Evolutionary conservation across 1,140 invertebrate species (phyloP), one percentile per base, ranked within the genome.

Genomic region (Hypsibius dujardini): DNA sequence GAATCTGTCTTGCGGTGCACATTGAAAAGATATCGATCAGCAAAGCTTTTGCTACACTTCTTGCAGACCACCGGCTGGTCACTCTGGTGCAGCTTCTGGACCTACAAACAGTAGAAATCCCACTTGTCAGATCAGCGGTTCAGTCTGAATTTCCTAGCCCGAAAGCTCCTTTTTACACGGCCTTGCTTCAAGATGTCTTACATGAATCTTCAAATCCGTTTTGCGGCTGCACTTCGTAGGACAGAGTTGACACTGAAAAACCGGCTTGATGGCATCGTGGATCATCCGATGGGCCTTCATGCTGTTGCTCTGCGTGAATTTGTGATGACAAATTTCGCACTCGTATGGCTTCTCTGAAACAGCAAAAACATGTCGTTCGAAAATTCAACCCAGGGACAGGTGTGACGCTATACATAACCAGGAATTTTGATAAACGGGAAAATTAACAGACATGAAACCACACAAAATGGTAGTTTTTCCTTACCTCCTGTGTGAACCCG

Each of bases 241-340:
- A 80, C 94, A 98, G 2, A 95, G 82, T 76, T 92, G 89, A 79
- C 94, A 98, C 73, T 92, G 88, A 80, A 90, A 98, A 56, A 96
- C 86, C 1, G 94, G 94, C 77, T 96, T 96, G 75, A 94, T 90
- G 1, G 90, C 84, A 77, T 90, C 92, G 77, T 97, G 94, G 72
- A 93, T 95, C 40, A 95, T 83, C 79, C 88, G 90, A 78, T 98
- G 94, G 15, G 92, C 88, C 77, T 94, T 94, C 15, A 94, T 82
- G 73, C 90, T 94, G 81, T 97, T 97, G 2, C 90, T 94, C 78
- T 97, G 94, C 0, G 93, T 96, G 79, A 98, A 98, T 75, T 90
- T 83, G 46, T 89, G 77, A 72, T 83, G 80, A 74, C 85, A 86
- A 46, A 85, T 81, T 72, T 85, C 83, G 78, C 85, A 86, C 74